A percentile compares a stretch with the other conserved stretches of the same genome.
Evolutionary conservation across 1,140 invertebrate genomes (phyloP).

Genomic region (Drosophila lini): DNA sequence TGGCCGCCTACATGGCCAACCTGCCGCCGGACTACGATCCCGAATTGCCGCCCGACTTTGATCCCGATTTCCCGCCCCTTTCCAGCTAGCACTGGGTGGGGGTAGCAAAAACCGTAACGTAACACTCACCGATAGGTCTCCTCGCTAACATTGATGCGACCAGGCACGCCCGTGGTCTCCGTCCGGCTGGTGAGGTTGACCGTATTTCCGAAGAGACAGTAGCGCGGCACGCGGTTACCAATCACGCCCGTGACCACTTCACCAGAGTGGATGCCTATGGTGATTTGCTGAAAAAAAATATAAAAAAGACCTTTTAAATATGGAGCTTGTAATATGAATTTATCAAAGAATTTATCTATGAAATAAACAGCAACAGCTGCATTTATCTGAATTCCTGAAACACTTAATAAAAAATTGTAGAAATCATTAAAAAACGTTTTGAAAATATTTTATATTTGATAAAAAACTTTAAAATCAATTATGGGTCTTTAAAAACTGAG

Average conservation of each 20-base stretch:
- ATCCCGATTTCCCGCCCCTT: slow-evolving; percentile 29
- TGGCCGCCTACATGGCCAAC: slow-evolving; percentile 54
- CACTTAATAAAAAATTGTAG: background rate
- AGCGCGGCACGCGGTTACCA: slow-evolving; percentile 98
- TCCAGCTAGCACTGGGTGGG: slow-evolving; percentile 8
- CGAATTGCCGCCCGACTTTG: slow-evolving; percentile 27
- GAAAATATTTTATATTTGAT: too few species aligned
- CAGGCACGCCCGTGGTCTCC: slow-evolving; percentile 96
- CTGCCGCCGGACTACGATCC: slow-evolving; percentile 26
- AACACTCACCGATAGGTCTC: slow-evolving; percentile 93
- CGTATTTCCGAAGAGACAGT: slow-evolving; percentile 98
- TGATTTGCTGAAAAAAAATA: slow-evolving; percentile 90
- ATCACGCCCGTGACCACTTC: slow-evolving; percentile 98
- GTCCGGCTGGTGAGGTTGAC: slow-evolving; percentile 97
- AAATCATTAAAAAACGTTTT: background rate
- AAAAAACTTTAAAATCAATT: background rate
- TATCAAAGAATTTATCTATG: slow-evolving; percentile 27
- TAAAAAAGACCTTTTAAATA: slow-evolving; percentile 1
- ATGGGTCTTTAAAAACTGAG: background rate
- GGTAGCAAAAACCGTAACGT: slow-evolving; percentile 18
- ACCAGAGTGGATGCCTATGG: slow-evolving; percentile 97
- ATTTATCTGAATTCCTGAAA: slow-evolving; percentile 17
- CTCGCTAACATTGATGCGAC: slow-evolving; percentile 97
- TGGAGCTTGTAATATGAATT: slow-evolving; percentile 34
- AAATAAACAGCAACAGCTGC: slow-evolving; percentile 16